Evolutionary conservation across 1,140 invertebrate genomes (phyloP).

Genomic region (Drosophila chauvacae): DNA sequence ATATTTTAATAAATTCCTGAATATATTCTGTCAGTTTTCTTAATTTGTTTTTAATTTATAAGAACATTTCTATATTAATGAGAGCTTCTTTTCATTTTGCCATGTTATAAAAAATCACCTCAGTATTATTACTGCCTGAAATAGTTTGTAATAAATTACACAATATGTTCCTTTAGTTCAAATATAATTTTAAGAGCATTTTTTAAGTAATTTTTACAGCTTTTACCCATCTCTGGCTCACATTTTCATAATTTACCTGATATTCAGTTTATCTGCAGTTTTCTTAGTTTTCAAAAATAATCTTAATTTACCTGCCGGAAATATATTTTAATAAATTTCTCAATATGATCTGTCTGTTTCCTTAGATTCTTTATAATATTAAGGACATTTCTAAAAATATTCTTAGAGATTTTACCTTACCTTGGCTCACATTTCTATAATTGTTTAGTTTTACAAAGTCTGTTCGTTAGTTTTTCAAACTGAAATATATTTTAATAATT

Average conservation of each 20-base stretch:
- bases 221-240: not conserved
- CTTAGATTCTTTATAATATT: not conserved
- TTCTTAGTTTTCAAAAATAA: too few species aligned
- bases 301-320: too few species aligned
- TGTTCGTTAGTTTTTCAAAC: too few species aligned
- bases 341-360: not conserved
- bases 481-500: not conserved
- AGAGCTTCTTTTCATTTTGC: too few species aligned
- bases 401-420: too few species aligned
- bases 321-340: not conserved
- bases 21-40: too few species aligned
- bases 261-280: not conserved
- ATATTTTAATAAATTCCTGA: too few species aligned
- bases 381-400: not conserved
- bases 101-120: too few species aligned
- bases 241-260: not conserved
- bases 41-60: too few species aligned
- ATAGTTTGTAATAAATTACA: not conserved
- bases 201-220: not conserved
- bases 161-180: not conserved
- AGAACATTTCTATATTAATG: too few species aligned
- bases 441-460: too few species aligned
- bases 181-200: not conserved
- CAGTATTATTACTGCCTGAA: not conserved
- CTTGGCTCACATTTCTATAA: too few species aligned